Percentiles rank a stretch among this genome's conserved stretches.
Conservation (phyloP, 2,113 vertebrate genomes). For the Nerophis lumbriciformis region DNA sequence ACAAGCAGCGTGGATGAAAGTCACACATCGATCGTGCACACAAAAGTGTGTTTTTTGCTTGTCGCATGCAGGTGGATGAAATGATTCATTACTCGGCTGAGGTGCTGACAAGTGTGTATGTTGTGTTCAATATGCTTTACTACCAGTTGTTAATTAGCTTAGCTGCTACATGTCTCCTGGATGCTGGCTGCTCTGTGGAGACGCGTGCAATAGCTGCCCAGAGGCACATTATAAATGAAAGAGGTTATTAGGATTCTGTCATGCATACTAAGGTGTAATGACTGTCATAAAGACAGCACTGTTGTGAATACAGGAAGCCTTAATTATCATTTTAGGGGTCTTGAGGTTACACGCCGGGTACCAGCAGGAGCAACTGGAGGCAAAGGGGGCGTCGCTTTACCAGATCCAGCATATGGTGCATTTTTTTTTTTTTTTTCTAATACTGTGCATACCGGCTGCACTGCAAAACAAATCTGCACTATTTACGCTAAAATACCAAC, state of each 20-base stretch:
- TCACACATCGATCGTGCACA: constrained; percentile 3
- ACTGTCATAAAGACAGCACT: constrained; percentile 59
- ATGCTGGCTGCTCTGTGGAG: constrained; percentile 55
- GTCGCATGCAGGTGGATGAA: constrained; percentile 9
- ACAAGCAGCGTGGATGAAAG: constrained; percentile 36
- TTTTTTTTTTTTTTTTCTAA: neutral
- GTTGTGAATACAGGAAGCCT: constrained; percentile 37
- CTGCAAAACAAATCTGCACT: too few species aligned
- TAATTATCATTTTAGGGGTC: constrained; percentile 48
- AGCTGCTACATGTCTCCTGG: constrained; percentile 58
- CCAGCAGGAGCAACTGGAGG: neutral
- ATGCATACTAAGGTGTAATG: constrained; percentile 64
- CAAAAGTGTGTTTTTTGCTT: constrained; percentile 4
- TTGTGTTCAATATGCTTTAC: constrained; percentile 51
- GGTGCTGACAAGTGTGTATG: constrained; percentile 29
- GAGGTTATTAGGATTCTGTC: constrained; percentile 72
- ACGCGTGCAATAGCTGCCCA: constrained; percentile 61
- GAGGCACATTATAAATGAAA: constrained; percentile 70
- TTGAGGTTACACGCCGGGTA: constrained; percentile 10
- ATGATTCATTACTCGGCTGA: constrained; percentile 38
- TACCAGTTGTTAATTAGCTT: constrained; percentile 64
- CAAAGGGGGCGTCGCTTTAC: neutral
- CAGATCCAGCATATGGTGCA: neutral
- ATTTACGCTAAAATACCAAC: too few species aligned
- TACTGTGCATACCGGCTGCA: too few species aligned